Evolutionary conservation across 2,888 invertebrate genomes (phyloP), one percentile per base, ranked within the genome.

Genomic region (Apotomis capreana): DNA sequence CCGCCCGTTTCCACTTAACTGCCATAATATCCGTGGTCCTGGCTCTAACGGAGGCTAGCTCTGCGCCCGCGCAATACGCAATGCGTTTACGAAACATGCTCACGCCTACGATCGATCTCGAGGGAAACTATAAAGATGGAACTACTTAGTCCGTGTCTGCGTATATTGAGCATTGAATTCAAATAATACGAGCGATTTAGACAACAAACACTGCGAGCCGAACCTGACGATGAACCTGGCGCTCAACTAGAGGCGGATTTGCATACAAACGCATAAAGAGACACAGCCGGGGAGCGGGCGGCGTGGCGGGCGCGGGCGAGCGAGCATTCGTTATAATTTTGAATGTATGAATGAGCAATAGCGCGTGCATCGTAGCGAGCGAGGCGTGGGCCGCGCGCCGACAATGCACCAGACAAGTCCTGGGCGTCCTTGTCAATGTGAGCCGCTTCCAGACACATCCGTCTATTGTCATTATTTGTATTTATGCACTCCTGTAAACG

Each of bases 361-460:
- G 87, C 84, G 86, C 84, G 88, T 80, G 78, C 88, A 87, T 84
- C 83, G 87, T 84, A 83, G 84, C 81, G 83, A 76, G 81, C 83
- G 79, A 74, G 79, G 92, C 91, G 92, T 90, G 91, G 91, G 92
- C 82, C 87, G 91, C 88, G 89, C 85, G 89, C 88, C 90, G 89
- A 90, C 91, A 89, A 90, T 90, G 87, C 85, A 81, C 85, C 85
- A 87, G 90, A 91, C 91, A 89, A 91, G 90, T 91, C 92, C 91
- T 90, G 90, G 90, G 90, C 92, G 92, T 91, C 92, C 92, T 92
- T 93, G 92, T 92, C 92, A 92, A 92, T 93, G 93, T 90, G 90
- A 92, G 91, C 93, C 90, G 89, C 92, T 92, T 91, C 91, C 90
- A 90, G 85, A 89, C 89, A 92, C 91, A 92, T 92, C 93, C 92